Percentiles rank a stretch among this genome's conserved stretches.
phyloP scores from a whole-genome alignment of 2,113 vertebrate genomes.

The Dromiciops gliroides region DNA sequence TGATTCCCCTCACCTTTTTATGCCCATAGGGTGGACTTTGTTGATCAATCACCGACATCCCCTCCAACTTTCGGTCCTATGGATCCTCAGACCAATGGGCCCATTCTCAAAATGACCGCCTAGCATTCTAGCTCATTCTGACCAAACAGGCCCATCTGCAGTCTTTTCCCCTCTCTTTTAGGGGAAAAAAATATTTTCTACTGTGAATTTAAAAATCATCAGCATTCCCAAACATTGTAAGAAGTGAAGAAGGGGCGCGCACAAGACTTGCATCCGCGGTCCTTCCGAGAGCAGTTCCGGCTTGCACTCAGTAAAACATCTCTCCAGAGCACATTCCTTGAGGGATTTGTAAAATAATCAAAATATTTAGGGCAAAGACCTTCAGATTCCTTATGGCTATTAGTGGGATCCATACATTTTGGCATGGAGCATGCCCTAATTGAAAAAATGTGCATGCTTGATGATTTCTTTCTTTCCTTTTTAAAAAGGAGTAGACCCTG shows the following conservation, averaged over 20 bases:
- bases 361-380: constrained; percentile 80
- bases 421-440: constrained; percentile 78
- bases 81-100: background rate
- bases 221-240: background rate
- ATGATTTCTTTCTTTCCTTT: constrained; percentile 63
- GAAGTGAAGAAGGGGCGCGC: background rate
- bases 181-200: background rate
- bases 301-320: constrained; percentile 72
- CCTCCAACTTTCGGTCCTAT: background rate
- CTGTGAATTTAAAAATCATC: background rate
- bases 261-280: background rate
- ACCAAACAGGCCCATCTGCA: background rate
- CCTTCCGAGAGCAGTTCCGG: constrained; percentile 1
- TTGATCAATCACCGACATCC: background rate
- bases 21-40: background rate
- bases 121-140: background rate
- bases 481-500: constrained; percentile 55
- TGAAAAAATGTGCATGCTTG: constrained; percentile 77
- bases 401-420: constrained; percentile 81
- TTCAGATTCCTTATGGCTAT: constrained; percentile 80
- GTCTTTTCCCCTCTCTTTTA: background rate
- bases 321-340: constrained; percentile 72
- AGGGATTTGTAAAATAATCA: constrained; percentile 81
- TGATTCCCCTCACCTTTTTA: background rate
- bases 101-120: background rate